Percentiles rank a stretch among this genome's conserved stretches.
Evolutionary conservation across 2,888 invertebrate genomes (phyloP).

Genomic region (Therioaphis trifolii): DNA sequence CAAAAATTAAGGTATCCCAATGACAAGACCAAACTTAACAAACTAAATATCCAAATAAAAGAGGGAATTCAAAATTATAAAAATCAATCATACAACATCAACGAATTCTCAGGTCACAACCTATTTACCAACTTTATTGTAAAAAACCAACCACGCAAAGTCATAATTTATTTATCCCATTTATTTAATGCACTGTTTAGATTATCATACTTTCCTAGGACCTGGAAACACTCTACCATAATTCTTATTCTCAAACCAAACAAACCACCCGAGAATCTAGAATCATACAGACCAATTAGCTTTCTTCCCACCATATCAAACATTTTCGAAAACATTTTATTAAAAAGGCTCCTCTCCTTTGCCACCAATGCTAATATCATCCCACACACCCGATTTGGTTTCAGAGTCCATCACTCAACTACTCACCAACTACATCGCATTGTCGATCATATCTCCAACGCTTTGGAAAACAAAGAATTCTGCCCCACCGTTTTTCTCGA

Average conservation of each 20-base stretch:
- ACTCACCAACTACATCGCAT: conserved; percentile 63
- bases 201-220: conserved; percentile 65
- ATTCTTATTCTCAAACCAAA: too few species aligned
- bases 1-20: too few species aligned
- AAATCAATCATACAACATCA: too few species aligned
- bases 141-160: conserved; percentile 65
- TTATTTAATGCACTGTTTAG: conserved; percentile 66
- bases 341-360: conserved; percentile 43
- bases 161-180: conserved; percentile 65
- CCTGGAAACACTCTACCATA: conserved; percentile 65
- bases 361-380: conserved; percentile 31
- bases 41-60: too few species aligned
- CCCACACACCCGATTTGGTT: conserved; percentile 64
- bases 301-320: conserved; percentile 56
- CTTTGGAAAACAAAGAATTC: too few species aligned
- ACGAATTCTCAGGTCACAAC: conserved; percentile 66
- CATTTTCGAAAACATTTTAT: too few species aligned
- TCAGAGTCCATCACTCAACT: conserved; percentile 63
- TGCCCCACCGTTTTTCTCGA: too few species aligned
- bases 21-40: too few species aligned
- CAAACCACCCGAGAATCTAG: conserved; percentile 43
- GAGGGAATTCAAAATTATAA: too few species aligned
- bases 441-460: too few species aligned
- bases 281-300: conserved; percentile 62
- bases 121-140: conserved; percentile 65